Evolutionary conservation across 2,888 invertebrate genomes (phyloP), one percentile per base, ranked within the genome.

Genomic region (Pycnomerus fuliginosus): DNA sequence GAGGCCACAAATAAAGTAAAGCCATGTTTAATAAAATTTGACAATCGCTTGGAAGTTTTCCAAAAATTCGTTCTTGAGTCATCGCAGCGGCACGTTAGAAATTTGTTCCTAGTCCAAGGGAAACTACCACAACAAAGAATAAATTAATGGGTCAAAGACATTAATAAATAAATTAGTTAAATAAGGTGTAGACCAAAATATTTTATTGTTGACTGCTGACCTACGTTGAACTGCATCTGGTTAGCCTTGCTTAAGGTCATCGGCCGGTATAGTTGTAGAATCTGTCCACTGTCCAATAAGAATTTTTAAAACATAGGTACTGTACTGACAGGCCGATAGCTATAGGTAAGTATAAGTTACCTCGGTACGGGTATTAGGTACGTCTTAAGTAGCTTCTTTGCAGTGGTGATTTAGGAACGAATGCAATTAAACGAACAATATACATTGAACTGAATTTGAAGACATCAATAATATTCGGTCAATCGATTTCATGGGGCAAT

Each of bases 191-290:
- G 17, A 20, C 13, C 12, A 24, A 41, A 40, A 46, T 3, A 36
- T 12, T n/a, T n/a, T n/a, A n/a, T n/a, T n/a, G n/a, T n/a, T 10
- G 8, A 42, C 35, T 45, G 28, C 28, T 53, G 49, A 54, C 47
- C 54, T 41, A 47, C 32, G 43, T 38, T 48, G 53, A 55, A 51
- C 50, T 54, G 55, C 55, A 54, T 54, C 52, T 57, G 53, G 57
- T 51, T 48, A 51, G 42, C 55, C 57, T 58, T 60, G 53, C 45
- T 46, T 51, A n/a, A 37, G 54, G 54, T 55, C 52, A 55, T 53
- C 53, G 57, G 45, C 57, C 57, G 50, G 39, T 32, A n/a, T n/a
- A n/a, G n/a, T n/a, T n/a, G n/a, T n/a, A 16, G 32, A 35, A 42
- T 24, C 38, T 37, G 37, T 38, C 20, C 45, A 39, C 30, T 39